A percentile compares a stretch with the other conserved stretches of the same genome.
Evolutionary conservation across 2,113 vertebrate species (phyloP).

Genomic region (Laticauda laticaudata): DNA sequence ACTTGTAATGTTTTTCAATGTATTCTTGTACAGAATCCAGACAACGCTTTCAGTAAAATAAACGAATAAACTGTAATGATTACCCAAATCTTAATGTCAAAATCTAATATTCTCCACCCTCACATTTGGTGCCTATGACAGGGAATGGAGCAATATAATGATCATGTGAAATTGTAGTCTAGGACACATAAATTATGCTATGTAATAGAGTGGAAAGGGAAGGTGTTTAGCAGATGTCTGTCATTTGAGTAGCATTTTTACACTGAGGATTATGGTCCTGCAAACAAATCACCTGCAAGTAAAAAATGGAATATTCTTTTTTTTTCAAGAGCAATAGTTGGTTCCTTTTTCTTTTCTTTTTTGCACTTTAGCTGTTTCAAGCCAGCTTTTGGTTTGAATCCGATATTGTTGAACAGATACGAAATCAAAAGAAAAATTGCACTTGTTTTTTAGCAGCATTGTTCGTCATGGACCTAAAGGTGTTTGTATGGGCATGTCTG

Average conservation of each 20-base stretch:
- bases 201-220: not conserved
- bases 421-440: not conserved
- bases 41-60: not conserved
- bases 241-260: not conserved
- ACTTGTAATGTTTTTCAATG: not conserved
- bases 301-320: not conserved
- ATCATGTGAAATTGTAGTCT: not conserved
- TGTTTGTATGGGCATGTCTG: not conserved
- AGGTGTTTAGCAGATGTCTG: not conserved
- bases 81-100: not conserved
- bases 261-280: not conserved
- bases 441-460: not conserved
- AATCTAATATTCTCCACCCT: not conserved
- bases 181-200: not conserved
- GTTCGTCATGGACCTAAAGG: slow-evolving; percentile 7
- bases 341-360: not conserved
- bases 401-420: slow-evolving; percentile 20
- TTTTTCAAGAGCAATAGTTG: not conserved
- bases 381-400: not conserved
- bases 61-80: not conserved
- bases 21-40: not conserved
- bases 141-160: not conserved
- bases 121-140: not conserved
- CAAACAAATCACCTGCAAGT: not conserved
- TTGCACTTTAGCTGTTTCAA: not conserved